Percentiles rank a stretch among this genome's conserved stretches.
phyloP scores from a whole-genome alignment of 2,797 vertebrate species.

The Sebastes taczanowskii region DNA sequence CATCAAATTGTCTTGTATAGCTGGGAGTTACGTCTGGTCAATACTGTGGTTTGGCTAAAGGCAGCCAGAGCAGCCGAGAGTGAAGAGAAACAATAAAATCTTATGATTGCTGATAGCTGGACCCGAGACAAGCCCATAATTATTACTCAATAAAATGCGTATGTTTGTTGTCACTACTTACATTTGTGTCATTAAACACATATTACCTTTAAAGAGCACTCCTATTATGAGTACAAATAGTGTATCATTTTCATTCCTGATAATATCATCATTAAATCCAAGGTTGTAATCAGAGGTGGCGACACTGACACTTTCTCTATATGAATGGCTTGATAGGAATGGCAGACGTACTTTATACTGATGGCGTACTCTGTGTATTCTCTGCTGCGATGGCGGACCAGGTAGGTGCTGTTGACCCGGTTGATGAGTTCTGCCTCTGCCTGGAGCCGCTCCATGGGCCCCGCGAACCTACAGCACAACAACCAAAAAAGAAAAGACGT shows the following conservation, averaged over 20 bases:
- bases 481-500: not conserved
- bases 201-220: not conserved
- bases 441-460: slow-evolving; percentile 93
- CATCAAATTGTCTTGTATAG: not conserved
- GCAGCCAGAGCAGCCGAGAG: not conserved
- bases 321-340: not conserved
- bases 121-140: not conserved
- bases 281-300: not conserved
- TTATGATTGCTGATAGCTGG: not conserved
- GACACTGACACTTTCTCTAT: not conserved
- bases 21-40: slow-evolving; percentile 35
- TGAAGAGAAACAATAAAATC: not conserved
- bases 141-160: not conserved
- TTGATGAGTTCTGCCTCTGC: slow-evolving; percentile 93
- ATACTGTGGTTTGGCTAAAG: slow-evolving; percentile 43
- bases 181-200: not conserved
- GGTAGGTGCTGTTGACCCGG: slow-evolving; percentile 94
- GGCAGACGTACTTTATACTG: slow-evolving; percentile 94
- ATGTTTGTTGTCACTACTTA: not conserved
- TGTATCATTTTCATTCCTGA: not conserved
- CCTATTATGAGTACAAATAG: not conserved
- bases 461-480: slow-evolving; percentile 89
- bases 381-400: slow-evolving; percentile 94
- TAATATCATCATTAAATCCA: not conserved
- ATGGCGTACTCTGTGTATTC: slow-evolving; percentile 96